phyloP scores from a whole-genome alignment of 2,888 invertebrate species.

The Scaptomyza tumidula region DNA sequence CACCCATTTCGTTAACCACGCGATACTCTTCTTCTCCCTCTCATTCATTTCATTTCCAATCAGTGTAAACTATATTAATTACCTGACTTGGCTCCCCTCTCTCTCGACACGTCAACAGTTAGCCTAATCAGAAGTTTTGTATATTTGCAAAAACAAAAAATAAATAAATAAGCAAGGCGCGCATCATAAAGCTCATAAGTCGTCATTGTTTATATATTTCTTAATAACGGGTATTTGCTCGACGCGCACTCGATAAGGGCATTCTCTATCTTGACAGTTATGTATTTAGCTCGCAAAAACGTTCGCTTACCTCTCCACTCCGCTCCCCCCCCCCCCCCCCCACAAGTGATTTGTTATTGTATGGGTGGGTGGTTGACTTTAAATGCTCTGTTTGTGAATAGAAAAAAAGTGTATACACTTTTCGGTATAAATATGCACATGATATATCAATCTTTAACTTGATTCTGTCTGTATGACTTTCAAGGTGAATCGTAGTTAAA shows the following conservation, averaged over 20 bases:
- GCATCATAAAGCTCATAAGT: slow-evolving; percentile 50
- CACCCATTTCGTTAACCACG: slow-evolving; percentile 22
- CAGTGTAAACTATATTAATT: slow-evolving; percentile 36
- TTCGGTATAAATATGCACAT: too few relatives aligned
- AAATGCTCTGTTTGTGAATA: neutral
- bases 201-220: slow-evolving; percentile 65
- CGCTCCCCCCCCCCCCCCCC: neutral
- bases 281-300: slow-evolving; percentile 15
- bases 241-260: slow-evolving; percentile 45
- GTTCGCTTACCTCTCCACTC: neutral
- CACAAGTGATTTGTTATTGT: neutral
- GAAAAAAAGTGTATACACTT: neutral
- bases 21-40: slow-evolving; percentile 1
- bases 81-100: slow-evolving; percentile 33
- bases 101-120: slow-evolving; percentile 14
- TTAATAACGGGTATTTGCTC: slow-evolving; percentile 60
- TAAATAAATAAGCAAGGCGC: slow-evolving; percentile 1
- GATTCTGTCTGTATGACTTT: too few relatives aligned
- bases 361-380: neutral
- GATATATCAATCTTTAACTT: too few relatives aligned
- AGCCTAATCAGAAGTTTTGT: slow-evolving; percentile 40
- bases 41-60: slow-evolving; percentile 35
- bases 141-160: neutral
- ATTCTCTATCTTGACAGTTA: slow-evolving; percentile 62
- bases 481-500: too few relatives aligned